Base-by-base conservation (phyloP, 2,888 invertebrate genomes). In the Panopea generosa region DNA sequence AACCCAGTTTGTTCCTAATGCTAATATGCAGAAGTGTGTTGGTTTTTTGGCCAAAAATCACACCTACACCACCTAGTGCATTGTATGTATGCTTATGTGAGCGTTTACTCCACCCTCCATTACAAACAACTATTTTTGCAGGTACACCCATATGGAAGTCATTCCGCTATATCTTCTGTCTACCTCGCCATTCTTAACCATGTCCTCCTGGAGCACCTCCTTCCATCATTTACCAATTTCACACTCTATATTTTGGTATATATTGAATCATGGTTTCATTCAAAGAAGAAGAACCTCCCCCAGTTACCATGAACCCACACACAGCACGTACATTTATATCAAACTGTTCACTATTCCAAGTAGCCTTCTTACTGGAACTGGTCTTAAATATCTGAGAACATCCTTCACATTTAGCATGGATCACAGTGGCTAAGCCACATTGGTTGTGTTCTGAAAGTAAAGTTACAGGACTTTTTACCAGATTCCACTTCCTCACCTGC, bases 41-140 rank as follows among this genome's bases (percentile, higher is more conserved):
- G 9, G 75, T 82, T 33, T 76, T 50, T 50, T 53, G 26, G 0
- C 80, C 77, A 20, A 78, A 71, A 4, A 84, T 78, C 6, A 82
- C 63, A 3, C 61, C 77, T 20, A 83, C 82, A 18, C 80, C 82
- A 11, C 80, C 82, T 18, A 71, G 29, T 6, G 80, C 81, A 74
- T 83, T 80, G 53, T 82, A 82, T 0, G 70, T 40, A 43, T 83
- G 84, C 60, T 80, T 82, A 33, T 82, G 79, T 0, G 72, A 59
- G 9, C 76, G 22, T 45, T 45, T 45, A 16, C n/a, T 18, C 45
- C 45, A 45, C n/a, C 45, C 45, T 3, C 77, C 82, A 74, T 83
- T 82, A 47, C 40, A 47, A 6, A 83, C 68, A 0, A 82, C 82
- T 11, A 80, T 78, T 1, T 80, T 72, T 4, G 71, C 69, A 22